Percentiles rank a stretch among this genome's conserved stretches.
Conservation (phyloP, 1,140 invertebrate species). For the Chrysomallon squamiferum region DNA sequence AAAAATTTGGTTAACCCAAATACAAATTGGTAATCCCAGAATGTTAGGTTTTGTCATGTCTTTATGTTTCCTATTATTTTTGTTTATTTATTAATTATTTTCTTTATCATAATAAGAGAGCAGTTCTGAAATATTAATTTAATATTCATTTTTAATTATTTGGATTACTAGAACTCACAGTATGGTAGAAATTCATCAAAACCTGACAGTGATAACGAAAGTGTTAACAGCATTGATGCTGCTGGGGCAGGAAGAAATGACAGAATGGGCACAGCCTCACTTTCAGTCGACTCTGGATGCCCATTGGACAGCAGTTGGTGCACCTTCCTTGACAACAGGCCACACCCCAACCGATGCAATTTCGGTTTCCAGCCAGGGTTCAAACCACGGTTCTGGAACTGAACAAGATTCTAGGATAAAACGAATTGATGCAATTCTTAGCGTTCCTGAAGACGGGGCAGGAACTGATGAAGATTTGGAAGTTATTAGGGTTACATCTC, state of each 20-base stretch:
- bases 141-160: too few relatives aligned
- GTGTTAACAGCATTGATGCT: conserved; percentile 18
- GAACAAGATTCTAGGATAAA: conserved; percentile 20
- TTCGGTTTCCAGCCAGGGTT: conserved; percentile 20
- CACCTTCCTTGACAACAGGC: neutral
- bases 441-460: conserved; percentile 13
- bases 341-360: conserved; percentile 3
- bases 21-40: too few relatives aligned
- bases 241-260: conserved; percentile 1
- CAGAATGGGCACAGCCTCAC: neutral
- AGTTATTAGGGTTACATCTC: conserved; percentile 28
- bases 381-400: conserved; percentile 15
- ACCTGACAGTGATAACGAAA: conserved; percentile 27
- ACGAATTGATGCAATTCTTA: conserved; percentile 21
- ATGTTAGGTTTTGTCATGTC: too few relatives aligned
- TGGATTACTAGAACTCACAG: conserved; percentile 5
- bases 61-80: too few relatives aligned
- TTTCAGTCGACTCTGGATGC: conserved; percentile 22
- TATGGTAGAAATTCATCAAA: conserved; percentile 15
- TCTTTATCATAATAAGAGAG: too few relatives aligned
- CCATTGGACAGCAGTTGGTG: conserved; percentile 11
- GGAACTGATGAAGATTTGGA: conserved; percentile 26
- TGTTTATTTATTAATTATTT: too few relatives aligned
- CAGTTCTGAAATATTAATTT: too few relatives aligned
- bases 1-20: too few relatives aligned